These are phyloP conservation scores for Boloria euphrosyne DNA, from an alignment of 2,888 invertebrate species.

Conservation along the genomic window DNA sequence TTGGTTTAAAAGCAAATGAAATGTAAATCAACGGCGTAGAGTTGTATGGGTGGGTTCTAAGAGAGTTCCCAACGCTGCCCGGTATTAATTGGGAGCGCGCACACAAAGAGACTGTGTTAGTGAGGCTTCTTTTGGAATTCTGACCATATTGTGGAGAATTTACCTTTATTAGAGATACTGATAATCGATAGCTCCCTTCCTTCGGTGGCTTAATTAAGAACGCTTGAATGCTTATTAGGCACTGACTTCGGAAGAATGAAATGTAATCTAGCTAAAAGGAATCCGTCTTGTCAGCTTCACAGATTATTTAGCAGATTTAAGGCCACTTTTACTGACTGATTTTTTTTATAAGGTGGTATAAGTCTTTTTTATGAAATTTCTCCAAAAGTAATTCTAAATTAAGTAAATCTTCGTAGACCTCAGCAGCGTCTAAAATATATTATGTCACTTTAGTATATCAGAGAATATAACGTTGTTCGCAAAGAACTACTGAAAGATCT, in stretches of 20 bases:
- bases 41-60: conserved; percentile 45
- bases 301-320: conserved; percentile 47
- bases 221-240: conserved; percentile 68
- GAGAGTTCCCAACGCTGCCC: conserved; percentile 50
- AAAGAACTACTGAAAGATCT: conserved; percentile 45
- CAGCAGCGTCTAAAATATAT: not conserved
- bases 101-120: conserved; percentile 60
- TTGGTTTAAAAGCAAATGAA: conserved; percentile 45
- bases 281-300: conserved; percentile 57
- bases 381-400: too few relatives aligned
- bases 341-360: too few relatives aligned
- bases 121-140: conserved; percentile 61
- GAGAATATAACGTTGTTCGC: conserved; percentile 36
- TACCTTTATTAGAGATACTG: conserved; percentile 66
- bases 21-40: conserved; percentile 38
- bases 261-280: conserved; percentile 58
- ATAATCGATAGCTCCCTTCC: conserved; percentile 68
- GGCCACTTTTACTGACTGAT: too few relatives aligned
- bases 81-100: conserved; percentile 55
- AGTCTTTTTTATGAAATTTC: too few relatives aligned
- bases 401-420: not conserved
- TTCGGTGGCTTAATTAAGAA: conserved; percentile 66
- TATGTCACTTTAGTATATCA: not conserved
- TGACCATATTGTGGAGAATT: conserved; percentile 59
- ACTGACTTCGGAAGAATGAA: conserved; percentile 57